Percentiles rank a stretch among this genome's conserved stretches.
phyloP scores from a whole-genome alignment of 1,140 invertebrate species.

The Drosophila mayri region DNA sequence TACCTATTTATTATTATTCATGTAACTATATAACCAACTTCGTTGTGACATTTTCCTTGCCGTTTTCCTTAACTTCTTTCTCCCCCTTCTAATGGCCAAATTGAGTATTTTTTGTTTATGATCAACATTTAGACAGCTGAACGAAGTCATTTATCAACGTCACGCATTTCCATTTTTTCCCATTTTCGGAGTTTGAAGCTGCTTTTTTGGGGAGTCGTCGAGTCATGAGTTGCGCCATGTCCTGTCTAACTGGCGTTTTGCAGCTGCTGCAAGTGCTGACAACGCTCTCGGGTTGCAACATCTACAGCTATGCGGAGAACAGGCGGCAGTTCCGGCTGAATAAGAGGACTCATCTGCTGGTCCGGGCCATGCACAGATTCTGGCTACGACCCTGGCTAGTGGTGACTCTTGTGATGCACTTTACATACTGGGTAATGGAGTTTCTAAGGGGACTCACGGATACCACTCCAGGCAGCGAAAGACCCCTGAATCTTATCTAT shows the following conservation, averaged over 20 bases:
- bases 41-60: neutral
- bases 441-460: neutral
- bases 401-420: neutral
- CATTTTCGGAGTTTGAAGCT: slow-evolving; percentile 33
- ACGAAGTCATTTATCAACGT: slow-evolving; percentile 49
- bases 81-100: slow-evolving; percentile 14
- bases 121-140: slow-evolving; percentile 43
- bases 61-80: no score
- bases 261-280: slow-evolving; percentile 44
- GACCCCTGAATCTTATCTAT: slow-evolving; percentile 24
- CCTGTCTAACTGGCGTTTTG: slow-evolving; percentile 47
- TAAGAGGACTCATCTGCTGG: neutral
- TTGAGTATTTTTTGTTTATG: slow-evolving; percentile 43
- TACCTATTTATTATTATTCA: neutral
- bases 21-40: neutral
- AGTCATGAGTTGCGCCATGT: slow-evolving; percentile 53
- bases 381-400: slow-evolving; percentile 52
- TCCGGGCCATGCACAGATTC: slow-evolving; percentile 44
- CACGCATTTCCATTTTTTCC: slow-evolving; percentile 27
- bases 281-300: slow-evolving; percentile 55
- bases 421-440: neutral
- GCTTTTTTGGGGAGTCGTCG: neutral
- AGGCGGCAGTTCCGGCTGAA: slow-evolving; percentile 16
- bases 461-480: neutral
- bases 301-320: slow-evolving; percentile 30